phyloP scores from a whole-genome alignment of 2,797 vertebrate species.

The Aeoliscus strigatus region DNA sequence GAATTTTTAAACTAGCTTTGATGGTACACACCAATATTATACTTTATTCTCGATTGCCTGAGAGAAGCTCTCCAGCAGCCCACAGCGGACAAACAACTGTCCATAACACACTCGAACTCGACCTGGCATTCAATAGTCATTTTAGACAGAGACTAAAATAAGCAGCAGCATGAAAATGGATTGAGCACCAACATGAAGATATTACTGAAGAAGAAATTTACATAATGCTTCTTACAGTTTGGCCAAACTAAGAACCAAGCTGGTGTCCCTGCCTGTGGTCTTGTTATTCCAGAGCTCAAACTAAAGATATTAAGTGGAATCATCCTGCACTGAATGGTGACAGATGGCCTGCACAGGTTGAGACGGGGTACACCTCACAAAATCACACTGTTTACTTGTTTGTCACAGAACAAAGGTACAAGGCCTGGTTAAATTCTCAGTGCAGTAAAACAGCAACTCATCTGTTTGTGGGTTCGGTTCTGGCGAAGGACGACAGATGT shows the following conservation, averaged over 20 bases:
- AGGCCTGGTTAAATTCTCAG: slow-evolving; percentile 22
- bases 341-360: slow-evolving; percentile 12
- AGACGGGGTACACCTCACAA: slow-evolving; percentile 13
- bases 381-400: slow-evolving; percentile 6
- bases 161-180: slow-evolving; percentile 27
- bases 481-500: no score
- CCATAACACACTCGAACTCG: slow-evolving; percentile 46
- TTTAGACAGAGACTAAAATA: slow-evolving; percentile 30
- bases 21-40: slow-evolving; percentile 18
- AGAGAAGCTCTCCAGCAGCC: slow-evolving; percentile 46
- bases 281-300: slow-evolving; percentile 22
- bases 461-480: neutral
- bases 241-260: slow-evolving; percentile 8
- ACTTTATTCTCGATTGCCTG: slow-evolving; percentile 36
- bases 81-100: slow-evolving; percentile 53
- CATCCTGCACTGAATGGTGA: slow-evolving; percentile 14
- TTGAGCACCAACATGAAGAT: slow-evolving; percentile 1
- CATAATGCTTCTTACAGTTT: slow-evolving; percentile 2
- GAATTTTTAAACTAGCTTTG: slow-evolving; percentile 10
- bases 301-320: slow-evolving; percentile 16
- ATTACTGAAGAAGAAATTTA: slow-evolving; percentile 23
- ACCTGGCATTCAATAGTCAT: slow-evolving; percentile 30
- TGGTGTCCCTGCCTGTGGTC: slow-evolving; percentile 18
- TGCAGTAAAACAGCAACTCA: slow-evolving; percentile 25
- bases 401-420: slow-evolving; percentile 7